Percentiles rank a stretch among this genome's conserved stretches.
These are phyloP conservation scores for Stictonetta naevosa DNA, from an alignment of 2,113 vertebrate genomes.

Conservation along the genomic window DNA sequence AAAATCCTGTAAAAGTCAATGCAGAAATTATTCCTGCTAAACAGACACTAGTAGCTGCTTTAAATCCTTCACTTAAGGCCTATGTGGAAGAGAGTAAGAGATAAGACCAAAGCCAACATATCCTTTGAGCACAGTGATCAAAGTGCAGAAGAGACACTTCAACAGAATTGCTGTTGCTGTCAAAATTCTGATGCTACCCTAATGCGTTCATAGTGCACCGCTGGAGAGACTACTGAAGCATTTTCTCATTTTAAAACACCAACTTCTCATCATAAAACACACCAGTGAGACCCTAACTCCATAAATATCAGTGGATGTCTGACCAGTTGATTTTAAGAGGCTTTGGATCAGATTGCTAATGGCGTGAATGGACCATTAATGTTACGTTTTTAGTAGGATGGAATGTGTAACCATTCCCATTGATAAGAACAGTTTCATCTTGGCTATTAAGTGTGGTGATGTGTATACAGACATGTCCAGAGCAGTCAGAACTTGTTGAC, in stretches of 20 bases:
- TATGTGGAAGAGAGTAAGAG: not conserved
- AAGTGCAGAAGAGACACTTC: not conserved
- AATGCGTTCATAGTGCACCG: not conserved
- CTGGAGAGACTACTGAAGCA: not conserved
- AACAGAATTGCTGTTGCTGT: not conserved
- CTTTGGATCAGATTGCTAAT: not conserved
- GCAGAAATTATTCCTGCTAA: conserved; percentile 29
- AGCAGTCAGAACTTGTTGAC: not conserved
- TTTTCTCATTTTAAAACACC: not conserved
- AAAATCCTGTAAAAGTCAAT: conserved; percentile 36
- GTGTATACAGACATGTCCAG: not conserved
- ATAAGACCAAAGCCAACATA: conserved; percentile 34
- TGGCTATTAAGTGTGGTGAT: not conserved
- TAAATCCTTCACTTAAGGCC: conserved; percentile 17
- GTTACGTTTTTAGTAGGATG: not conserved
- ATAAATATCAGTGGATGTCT: not conserved
- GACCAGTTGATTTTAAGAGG: not conserved
- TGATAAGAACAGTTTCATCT: not conserved
- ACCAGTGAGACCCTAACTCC: not conserved
- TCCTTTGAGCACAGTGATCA: conserved; percentile 27
- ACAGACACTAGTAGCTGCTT: not conserved
- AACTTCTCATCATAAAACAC: not conserved
- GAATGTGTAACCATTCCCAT: not conserved
- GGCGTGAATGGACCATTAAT: not conserved
- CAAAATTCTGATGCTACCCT: not conserved